phyloP scores from a whole-genome alignment of 2,797 vertebrate genomes.

The Melanogrammus aeglefinus region DNA sequence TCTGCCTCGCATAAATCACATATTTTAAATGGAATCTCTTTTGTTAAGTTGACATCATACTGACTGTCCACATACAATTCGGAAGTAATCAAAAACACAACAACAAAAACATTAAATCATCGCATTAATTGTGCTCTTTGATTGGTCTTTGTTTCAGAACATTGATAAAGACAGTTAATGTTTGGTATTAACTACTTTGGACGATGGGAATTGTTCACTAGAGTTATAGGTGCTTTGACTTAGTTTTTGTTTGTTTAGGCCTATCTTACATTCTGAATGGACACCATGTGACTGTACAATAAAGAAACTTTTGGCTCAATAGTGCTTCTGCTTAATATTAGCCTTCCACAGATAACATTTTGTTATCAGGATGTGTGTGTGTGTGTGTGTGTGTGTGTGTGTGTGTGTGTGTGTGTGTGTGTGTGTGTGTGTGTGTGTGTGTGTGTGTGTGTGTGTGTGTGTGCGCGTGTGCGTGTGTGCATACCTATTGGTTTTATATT shows the following conservation, averaged over 20 bases:
- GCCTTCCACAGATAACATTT: background rate
- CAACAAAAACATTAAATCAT: background rate
- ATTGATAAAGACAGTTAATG: background rate
- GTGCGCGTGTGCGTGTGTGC: background rate
- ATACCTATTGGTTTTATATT: background rate
- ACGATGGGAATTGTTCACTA: background rate
- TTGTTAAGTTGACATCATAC: background rate
- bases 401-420: background rate
- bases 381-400: background rate
- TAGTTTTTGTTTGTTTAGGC: background rate
- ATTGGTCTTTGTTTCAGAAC: background rate
- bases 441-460: background rate
- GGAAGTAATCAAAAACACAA: background rate
- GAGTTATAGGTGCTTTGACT: background rate
- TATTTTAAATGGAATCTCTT: background rate
- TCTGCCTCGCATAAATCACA: no score
- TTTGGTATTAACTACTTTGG: background rate
- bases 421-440: background rate
- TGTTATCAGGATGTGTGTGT: conserved; percentile 3
- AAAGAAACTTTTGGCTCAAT: background rate
- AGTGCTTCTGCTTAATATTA: background rate
- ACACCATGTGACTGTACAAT: background rate
- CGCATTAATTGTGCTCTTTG: no score
- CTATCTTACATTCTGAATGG: background rate
- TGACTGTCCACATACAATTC: background rate